A percentile compares a stretch with the other conserved stretches of the same genome.
Evolutionary conservation across 2,113 vertebrate species (phyloP).

Genomic region (Desmodus rotundus): DNA sequence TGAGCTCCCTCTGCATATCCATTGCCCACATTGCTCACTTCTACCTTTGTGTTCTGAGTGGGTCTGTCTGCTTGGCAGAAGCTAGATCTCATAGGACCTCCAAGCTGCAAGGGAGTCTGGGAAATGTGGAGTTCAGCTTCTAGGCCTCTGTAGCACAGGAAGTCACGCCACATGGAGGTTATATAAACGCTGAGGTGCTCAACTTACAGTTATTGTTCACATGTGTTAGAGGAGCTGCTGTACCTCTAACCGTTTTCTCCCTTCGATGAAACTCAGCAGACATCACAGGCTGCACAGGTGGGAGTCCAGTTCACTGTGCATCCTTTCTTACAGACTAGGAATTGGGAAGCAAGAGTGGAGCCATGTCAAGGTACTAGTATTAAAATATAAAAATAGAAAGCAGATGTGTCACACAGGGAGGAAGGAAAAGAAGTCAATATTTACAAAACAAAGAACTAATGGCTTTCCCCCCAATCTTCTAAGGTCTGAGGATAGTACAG

Average conservation of each 20-base stretch:
- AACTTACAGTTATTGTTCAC: not conserved
- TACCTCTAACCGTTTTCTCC: not conserved
- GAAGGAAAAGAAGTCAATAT: slow-evolving; percentile 37
- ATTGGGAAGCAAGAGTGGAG: slow-evolving; percentile 12
- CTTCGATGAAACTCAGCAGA: not conserved
- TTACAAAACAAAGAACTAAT: slow-evolving; percentile 41
- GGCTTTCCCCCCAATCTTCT: not conserved
- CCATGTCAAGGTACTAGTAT: slow-evolving; percentile 4
- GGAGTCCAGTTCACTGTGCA: not conserved
- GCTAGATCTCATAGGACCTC: not conserved
- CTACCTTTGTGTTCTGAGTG: not conserved
- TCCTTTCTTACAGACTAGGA: not conserved
- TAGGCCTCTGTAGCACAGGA: not conserved
- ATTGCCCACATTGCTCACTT: not conserved
- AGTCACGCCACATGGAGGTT: not conserved
- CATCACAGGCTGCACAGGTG: not conserved
- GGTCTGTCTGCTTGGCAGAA: not conserved
- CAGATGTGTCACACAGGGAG: slow-evolving; percentile 26
- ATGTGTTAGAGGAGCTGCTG: not conserved
- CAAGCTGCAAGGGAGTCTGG: not conserved
- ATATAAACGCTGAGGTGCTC: not conserved
- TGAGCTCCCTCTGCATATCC: not conserved
- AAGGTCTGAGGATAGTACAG: not conserved
- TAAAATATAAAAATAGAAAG: slow-evolving; percentile 44
- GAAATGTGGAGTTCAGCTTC: not conserved